Percentiles rank a stretch among this genome's conserved stretches.
phyloP scores from a whole-genome alignment of 2,113 vertebrate species.

The Gnathonemus echidnorhynchus region DNA sequence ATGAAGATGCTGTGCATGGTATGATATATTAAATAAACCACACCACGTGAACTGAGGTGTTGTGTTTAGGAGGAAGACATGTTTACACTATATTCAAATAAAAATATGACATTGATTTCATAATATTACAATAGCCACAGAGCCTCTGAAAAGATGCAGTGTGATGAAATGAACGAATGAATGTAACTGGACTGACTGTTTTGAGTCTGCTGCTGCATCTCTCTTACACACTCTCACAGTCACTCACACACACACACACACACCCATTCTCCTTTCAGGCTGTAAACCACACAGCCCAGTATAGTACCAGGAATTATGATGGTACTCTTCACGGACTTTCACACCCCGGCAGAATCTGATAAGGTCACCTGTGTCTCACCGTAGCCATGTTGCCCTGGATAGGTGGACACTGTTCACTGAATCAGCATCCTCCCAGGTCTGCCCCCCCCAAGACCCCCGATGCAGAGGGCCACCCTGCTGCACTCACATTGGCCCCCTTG shows the following conservation, averaged over 20 bases:
- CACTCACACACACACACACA: too few relatives aligned
- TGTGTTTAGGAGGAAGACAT: background rate
- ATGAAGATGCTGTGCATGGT: background rate
- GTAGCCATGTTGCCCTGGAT: background rate
- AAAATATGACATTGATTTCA: background rate
- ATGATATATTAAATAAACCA: background rate
- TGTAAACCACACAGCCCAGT: background rate
- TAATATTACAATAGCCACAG: background rate
- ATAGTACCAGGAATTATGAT: background rate
- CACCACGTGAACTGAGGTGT: background rate
- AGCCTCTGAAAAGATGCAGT: background rate
- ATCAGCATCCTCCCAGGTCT: background rate
- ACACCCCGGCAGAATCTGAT: background rate
- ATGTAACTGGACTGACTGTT: background rate
- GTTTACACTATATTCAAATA: background rate
- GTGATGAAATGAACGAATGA: background rate
- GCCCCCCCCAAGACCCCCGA: background rate
- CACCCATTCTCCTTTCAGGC: background rate
- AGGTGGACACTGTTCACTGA: background rate
- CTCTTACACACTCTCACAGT: background rate
- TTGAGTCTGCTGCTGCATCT: background rate
- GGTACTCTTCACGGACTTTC: background rate
- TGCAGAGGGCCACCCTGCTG: background rate
- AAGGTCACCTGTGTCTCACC: background rate
- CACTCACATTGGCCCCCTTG: background rate